Evolutionary conservation across 2,113 vertebrate genomes (phyloP), one percentile per base, ranked within the genome.

Genomic region (Crotophaga sulcirostris): DNA sequence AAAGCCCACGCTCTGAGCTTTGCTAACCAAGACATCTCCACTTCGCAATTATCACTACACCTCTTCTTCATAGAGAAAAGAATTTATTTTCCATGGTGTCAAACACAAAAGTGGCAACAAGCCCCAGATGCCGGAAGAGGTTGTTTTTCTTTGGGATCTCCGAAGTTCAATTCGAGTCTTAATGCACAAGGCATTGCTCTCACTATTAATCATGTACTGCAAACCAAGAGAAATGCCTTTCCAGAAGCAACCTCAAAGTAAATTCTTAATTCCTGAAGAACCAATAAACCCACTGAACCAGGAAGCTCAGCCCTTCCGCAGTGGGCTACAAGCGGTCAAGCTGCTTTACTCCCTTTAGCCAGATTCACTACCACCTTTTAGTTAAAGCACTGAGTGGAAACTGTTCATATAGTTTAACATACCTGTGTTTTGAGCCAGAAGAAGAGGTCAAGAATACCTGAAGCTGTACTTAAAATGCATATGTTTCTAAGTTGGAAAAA

Each of bases 181-280:
- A 90, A 91, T 52, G 62, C 58, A 60, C 64, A 45, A 52, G 60
- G 69, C 3, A 2, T 9, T 42, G 75, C 69, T 83, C 84, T 93
- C 45, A 0, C 70, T 84, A 40, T 63, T 58, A 92, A 96, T 89
- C 6, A 1, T 25, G 40, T 5, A 34, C 45, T 66, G 66, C 52
- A 54, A 76, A 80, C 51, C 69, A 91, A 67, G 59, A 95, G 83
- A 52, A 93, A 93, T 25, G 5, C 73, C 54, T 93, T 40, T 47
- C 74, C 82, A 95, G 51, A 88, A 91, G 45, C 55, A 25, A 93
- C 70, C 62, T 91, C 62, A 72, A 91, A 94, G 74, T 36, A 79
- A 79, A 95, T 88, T 85, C 33, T 18, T 93, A 96, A 91, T 82
- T 94, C 88, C 92, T 95, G 62, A 93, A 82, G 67, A 93, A 69